Evolutionary conservation across 2,888 invertebrate species (phyloP).

Genomic region (Ischnura elegans): DNA sequence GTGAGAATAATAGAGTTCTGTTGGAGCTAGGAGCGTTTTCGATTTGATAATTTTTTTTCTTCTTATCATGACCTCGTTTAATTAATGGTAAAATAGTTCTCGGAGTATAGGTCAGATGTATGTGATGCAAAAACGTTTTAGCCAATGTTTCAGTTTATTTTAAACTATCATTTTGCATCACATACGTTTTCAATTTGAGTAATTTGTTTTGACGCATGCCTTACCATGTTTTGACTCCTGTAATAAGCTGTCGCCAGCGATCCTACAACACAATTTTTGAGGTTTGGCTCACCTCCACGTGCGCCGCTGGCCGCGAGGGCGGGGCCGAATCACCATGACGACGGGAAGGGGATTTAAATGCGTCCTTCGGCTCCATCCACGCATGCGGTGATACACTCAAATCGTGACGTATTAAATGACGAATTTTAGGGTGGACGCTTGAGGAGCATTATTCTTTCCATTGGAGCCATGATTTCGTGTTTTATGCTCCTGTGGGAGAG

Average conservation of each 20-base stretch:
- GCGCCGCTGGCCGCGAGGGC: background rate
- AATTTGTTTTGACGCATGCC: background rate
- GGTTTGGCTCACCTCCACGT: background rate
- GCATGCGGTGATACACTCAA: background rate
- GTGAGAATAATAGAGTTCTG: too few relatives aligned
- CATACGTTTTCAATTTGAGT: background rate
- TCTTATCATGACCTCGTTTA: too few relatives aligned
- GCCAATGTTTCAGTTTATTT: too few relatives aligned
- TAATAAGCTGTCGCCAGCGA: background rate
- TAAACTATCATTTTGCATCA: too few relatives aligned
- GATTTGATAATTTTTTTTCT: too few relatives aligned
- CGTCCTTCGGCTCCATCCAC: background rate
- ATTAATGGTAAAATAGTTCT: too few relatives aligned
- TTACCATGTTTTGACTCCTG: background rate
- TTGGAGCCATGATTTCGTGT: background rate
- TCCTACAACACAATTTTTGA: background rate
- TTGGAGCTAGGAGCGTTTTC: too few relatives aligned
- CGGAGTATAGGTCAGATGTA: too few relatives aligned
- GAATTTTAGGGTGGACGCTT: background rate
- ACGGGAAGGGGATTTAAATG: background rate
- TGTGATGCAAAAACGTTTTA: too few relatives aligned
- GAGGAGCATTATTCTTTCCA: background rate
- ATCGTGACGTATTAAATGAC: slow-evolving; percentile 37
- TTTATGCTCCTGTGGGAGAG: background rate
- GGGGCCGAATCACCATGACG: background rate